Conservation (phyloP, 2,113 vertebrate genomes). For the Protobothrops mucrosquamatus region DNA sequence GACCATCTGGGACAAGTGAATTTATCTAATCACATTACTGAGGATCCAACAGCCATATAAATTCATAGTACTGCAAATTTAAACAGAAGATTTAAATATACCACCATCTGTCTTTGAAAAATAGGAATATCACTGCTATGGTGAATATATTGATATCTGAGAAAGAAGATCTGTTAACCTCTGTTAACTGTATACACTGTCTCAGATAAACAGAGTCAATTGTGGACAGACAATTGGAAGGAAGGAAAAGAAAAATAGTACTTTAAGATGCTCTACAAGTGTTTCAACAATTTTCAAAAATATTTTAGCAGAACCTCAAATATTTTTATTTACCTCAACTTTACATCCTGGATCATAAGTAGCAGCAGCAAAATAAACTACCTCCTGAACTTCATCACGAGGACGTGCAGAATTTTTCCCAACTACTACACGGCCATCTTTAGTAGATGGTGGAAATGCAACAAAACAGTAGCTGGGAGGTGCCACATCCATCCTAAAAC, state of each 20-base stretch:
- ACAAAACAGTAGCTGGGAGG: conserved; percentile 80
- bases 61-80: not conserved
- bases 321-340: conserved; percentile 72
- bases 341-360: conserved; percentile 70
- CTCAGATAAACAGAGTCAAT: not conserved
- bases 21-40: not conserved
- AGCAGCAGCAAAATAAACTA: conserved; percentile 71
- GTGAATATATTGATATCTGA: not conserved
- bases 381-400: conserved; percentile 79
- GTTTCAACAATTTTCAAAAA: not conserved
- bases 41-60: not conserved
- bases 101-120: not conserved
- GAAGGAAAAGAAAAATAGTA: not conserved
- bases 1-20: not conserved
- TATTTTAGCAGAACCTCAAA: not conserved
- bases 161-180: not conserved
- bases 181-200: not conserved
- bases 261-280: not conserved
- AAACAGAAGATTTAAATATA: not conserved
- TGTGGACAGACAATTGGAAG: not conserved
- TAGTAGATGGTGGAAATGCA: conserved; percentile 73
- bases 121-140: not conserved
- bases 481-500: conserved; percentile 73
- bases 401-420: conserved; percentile 81
- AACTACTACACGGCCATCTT: conserved; percentile 73